Percentiles rank a stretch among this genome's conserved stretches.
phyloP scores from a whole-genome alignment of 2,797 vertebrate genomes.

The Pseudomugil gertrudae region DNA sequence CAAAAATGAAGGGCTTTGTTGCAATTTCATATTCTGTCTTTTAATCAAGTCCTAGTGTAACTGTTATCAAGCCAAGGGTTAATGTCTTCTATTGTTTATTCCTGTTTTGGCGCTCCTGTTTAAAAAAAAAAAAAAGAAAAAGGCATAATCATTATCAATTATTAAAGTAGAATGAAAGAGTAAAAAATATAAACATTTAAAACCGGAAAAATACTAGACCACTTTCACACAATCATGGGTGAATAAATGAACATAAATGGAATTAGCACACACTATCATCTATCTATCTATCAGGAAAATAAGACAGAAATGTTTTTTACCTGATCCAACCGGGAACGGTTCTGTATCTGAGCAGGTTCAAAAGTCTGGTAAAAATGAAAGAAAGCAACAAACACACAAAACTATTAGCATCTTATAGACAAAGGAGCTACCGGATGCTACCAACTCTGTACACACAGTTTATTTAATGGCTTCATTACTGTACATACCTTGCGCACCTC shows the following conservation, averaged over 20 bases:
- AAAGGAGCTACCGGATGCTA: background rate
- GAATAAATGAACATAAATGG: background rate
- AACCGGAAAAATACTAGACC: background rate
- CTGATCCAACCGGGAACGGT: slow-evolving; percentile 81
- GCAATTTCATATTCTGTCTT: slow-evolving; percentile 82
- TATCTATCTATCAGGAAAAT: no score
- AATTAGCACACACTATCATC: no score
- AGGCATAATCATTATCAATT: slow-evolving; percentile 7
- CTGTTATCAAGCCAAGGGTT: slow-evolving; percentile 84
- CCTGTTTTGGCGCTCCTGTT: slow-evolving; percentile 94
- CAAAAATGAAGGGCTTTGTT: slow-evolving; percentile 75
- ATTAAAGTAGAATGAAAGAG: slow-evolving; percentile 1
- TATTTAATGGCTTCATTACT: background rate
- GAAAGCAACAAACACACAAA: slow-evolving; percentile 36
- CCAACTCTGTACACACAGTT: background rate
- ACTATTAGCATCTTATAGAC: slow-evolving; percentile 14
- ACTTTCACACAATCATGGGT: background rate
- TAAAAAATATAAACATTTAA: background rate
- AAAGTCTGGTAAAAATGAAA: slow-evolving; percentile 69
- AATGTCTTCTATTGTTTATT: slow-evolving; percentile 90
- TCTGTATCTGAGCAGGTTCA: slow-evolving; percentile 80
- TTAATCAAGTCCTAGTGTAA: slow-evolving; percentile 85
- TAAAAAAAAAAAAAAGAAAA: slow-evolving; percentile 38
- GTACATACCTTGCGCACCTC: slow-evolving; percentile 91
- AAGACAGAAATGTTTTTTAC: slow-evolving; percentile 67